phyloP scores from a whole-genome alignment of 2,113 vertebrate species.

The Nerophis ophidion region DNA sequence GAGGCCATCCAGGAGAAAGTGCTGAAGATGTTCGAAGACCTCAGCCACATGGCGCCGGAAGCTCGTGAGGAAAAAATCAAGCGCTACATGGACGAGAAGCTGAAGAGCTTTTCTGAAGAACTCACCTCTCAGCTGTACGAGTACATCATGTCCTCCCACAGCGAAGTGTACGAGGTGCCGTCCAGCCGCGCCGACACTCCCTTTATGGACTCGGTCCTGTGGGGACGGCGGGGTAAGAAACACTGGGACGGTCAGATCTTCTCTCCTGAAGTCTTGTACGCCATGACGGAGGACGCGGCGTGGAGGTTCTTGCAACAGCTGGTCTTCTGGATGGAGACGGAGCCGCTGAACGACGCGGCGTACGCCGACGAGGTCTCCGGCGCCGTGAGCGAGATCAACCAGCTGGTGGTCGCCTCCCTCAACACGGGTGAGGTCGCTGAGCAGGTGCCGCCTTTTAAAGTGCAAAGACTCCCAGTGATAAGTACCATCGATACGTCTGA shows the following conservation, averaged over 20 bases:
- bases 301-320: constrained; percentile 5
- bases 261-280: constrained; percentile 5
- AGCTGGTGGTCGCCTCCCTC: constrained; percentile 2
- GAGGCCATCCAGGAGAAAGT: constrained; percentile 2
- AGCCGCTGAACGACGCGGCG: not conserved
- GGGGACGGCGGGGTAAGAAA: constrained; percentile 2
- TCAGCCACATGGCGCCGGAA: not conserved
- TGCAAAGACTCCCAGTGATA: too few relatives aligned
- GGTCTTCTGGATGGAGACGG: constrained; percentile 4
- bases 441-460: not conserved
- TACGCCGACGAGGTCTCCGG: constrained; percentile 2
- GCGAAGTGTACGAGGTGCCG: constrained; percentile 2
- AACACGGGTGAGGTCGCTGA: not conserved
- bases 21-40: not conserved
- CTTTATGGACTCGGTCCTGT: constrained; percentile 2
- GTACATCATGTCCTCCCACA: constrained; percentile 5
- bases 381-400: constrained; percentile 7
- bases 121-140: constrained; percentile 6
- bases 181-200: constrained; percentile 6
- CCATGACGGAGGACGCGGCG: constrained; percentile 6
- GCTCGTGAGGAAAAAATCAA: not conserved
- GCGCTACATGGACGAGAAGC: constrained; percentile 7
- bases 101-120: not conserved
- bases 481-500: too few relatives aligned
- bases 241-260: constrained; percentile 7